These are phyloP conservation scores for Strix uralensis DNA, from an alignment of 2,113 vertebrate genomes.

Conservation along the genomic window DNA sequence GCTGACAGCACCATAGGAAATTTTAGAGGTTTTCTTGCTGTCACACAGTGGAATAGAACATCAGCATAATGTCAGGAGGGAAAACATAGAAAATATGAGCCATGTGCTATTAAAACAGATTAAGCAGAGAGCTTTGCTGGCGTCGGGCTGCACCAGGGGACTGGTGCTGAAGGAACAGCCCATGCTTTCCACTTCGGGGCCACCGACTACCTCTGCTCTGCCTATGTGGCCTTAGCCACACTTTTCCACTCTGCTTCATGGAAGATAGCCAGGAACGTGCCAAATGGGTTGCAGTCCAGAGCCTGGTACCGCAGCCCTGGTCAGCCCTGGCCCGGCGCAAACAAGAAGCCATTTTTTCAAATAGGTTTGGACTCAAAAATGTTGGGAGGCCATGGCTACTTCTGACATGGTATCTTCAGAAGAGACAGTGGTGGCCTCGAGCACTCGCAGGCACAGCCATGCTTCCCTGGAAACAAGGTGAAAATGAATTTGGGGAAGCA, in stretches of 20 bases:
- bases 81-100: not conserved
- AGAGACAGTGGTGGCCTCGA: not conserved
- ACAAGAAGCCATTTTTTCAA: not conserved
- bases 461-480: not conserved
- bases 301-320: rapidly evolving
- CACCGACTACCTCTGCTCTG: not conserved
- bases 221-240: rapidly evolving
- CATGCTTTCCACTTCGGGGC: rapidly evolving
- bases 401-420: not conserved
- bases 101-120: not conserved
- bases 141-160: rapidly evolving
- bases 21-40: not conserved
- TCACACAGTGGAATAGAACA: not conserved
- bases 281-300: not conserved
- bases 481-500: not conserved
- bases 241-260: not conserved
- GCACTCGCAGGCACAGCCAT: rapidly evolving
- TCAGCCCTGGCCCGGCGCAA: not conserved
- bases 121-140: not conserved
- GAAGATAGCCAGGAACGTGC: rapidly evolving
- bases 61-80: not conserved
- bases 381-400: rapidly evolving
- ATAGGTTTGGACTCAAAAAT: not conserved
- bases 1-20: not conserved
- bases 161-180: not conserved